Evolutionary conservation across 2,888 invertebrate genomes (phyloP).

Genomic region (Thumatha senex): DNA sequence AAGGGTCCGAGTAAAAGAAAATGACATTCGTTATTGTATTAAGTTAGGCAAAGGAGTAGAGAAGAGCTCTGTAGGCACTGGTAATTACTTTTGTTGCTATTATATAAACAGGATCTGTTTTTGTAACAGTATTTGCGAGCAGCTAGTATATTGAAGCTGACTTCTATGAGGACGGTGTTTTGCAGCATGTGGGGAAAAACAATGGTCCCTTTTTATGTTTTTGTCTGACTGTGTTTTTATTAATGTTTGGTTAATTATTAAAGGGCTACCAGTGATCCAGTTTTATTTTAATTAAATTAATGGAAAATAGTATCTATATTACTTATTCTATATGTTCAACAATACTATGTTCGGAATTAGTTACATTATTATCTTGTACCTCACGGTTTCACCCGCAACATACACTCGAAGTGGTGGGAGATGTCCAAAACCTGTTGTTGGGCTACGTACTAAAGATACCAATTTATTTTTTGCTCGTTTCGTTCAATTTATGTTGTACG

Average conservation of each 20-base stretch:
- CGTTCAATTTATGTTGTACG: no score
- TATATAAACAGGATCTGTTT: conserved; percentile 51
- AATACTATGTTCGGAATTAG: no score
- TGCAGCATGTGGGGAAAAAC: conserved; percentile 46
- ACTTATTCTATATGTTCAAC: no score
- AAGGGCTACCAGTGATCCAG: no score
- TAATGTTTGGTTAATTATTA: no score
- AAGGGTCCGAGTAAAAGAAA: conserved; percentile 81
- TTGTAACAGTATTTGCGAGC: conserved; percentile 42
- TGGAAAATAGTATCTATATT: no score
- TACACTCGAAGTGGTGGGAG: no score
- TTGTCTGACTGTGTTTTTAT: conserved; percentile 46
- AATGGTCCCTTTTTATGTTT: conserved; percentile 50
- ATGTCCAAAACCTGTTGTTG: conserved; percentile 10
- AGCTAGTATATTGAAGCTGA: conserved; percentile 35
- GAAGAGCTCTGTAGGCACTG: conserved; percentile 56
- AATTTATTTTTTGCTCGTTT: no score
- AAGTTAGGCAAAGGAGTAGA: conserved; percentile 72
- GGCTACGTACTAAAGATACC: background rate
- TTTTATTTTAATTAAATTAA: no score
- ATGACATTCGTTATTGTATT: conserved; percentile 83
- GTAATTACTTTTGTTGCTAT: conserved; percentile 72
- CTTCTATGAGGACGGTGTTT: conserved; percentile 26
- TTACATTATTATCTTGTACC: no score
- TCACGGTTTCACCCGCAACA: no score